Evolutionary conservation across 2,797 vertebrate genomes (phyloP).

Genomic region (Coranthus polyacanthus): DNA sequence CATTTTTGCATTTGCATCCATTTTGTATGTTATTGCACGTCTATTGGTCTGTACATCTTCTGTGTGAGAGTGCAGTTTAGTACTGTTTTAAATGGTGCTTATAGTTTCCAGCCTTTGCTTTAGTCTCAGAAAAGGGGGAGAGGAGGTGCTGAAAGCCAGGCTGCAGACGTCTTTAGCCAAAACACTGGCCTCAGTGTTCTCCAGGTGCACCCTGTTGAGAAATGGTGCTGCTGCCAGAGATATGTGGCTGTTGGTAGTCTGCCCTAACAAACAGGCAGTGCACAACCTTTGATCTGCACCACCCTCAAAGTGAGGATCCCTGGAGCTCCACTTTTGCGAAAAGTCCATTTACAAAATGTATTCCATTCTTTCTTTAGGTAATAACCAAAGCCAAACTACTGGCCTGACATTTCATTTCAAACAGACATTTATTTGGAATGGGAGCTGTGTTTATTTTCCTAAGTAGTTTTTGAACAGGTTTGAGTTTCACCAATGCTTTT

Average conservation of each 20-base stretch:
- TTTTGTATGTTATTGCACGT: constrained; percentile 14
- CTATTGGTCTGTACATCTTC: constrained; percentile 10
- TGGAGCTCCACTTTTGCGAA: constrained; percentile 59
- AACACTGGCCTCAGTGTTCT: constrained; percentile 86
- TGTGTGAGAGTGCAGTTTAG: constrained; percentile 21
- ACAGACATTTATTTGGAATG: constrained; percentile 76
- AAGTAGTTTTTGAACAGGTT: constrained; percentile 76
- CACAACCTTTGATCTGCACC: constrained; percentile 84
- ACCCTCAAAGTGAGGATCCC: constrained; percentile 71
- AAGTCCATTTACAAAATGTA: constrained; percentile 71
- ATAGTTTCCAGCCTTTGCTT: constrained; percentile 45
- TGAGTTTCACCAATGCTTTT: constrained; percentile 75
- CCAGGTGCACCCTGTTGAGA: constrained; percentile 86
- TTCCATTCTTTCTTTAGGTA: constrained; percentile 61
- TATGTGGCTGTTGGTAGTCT: constrained; percentile 81
- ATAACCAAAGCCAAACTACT: constrained; percentile 64
- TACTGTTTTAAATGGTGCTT: constrained; percentile 18
- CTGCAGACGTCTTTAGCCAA: constrained; percentile 72
- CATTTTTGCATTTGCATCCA: neutral
- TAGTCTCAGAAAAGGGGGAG: constrained; percentile 17
- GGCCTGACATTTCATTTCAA: constrained; percentile 70
- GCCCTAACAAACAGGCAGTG: constrained; percentile 86
- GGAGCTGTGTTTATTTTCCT: constrained; percentile 75
- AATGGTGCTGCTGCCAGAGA: constrained; percentile 73
- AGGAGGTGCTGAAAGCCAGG: constrained; percentile 75